phyloP scores from a whole-genome alignment of 35 echinoderm and acorn worm species.

The Stichopus chloronotus region DNA sequence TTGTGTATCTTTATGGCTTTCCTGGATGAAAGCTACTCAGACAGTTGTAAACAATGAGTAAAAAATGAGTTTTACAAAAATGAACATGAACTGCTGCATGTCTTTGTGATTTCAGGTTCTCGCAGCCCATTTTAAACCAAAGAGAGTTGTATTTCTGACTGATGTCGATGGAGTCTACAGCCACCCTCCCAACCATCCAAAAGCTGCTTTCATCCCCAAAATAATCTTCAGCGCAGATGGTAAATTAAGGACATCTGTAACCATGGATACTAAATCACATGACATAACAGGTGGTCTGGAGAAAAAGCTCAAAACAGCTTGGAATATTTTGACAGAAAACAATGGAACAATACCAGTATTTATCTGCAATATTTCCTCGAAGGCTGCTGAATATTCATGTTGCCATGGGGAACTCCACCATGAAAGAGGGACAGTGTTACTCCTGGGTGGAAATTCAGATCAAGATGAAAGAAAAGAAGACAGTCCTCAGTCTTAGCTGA shows the following conservation, averaged over 20 bases:
- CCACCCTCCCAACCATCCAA: slow-evolving; percentile 61
- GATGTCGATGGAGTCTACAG: slow-evolving; percentile 78
- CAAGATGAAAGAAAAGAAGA: too few relatives aligned
- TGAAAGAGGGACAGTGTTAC: slow-evolving; percentile 18
- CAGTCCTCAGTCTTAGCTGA: too few relatives aligned
- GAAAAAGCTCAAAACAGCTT: slow-evolving; percentile 70
- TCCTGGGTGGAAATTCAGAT: not conserved
- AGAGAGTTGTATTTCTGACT: slow-evolving; percentile 82
- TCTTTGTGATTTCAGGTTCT: slow-evolving; percentile 47
- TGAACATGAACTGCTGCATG: too few relatives aligned
- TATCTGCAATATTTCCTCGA: slow-evolving; percentile 57
- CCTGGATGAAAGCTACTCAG: too few relatives aligned
- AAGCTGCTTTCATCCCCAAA: slow-evolving; percentile 55
- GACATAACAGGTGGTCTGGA: slow-evolving; percentile 87
- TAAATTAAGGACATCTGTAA: slow-evolving; percentile 51
- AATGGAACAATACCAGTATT: slow-evolving; percentile 61
- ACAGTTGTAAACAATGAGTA: too few relatives aligned
- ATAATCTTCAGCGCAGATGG: slow-evolving; percentile 56
- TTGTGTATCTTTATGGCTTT: too few relatives aligned
- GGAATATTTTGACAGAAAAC: slow-evolving; percentile 61
- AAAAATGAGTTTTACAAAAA: too few relatives aligned
- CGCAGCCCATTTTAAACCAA: slow-evolving; percentile 67
- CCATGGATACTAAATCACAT: slow-evolving; percentile 65
- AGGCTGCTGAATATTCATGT: slow-evolving; percentile 54
- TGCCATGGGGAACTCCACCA: slow-evolving; percentile 55